These are phyloP conservation scores for Sarcophilus harrisii DNA, from an alignment of 2,797 vertebrate genomes.

Conservation along the genomic window DNA sequence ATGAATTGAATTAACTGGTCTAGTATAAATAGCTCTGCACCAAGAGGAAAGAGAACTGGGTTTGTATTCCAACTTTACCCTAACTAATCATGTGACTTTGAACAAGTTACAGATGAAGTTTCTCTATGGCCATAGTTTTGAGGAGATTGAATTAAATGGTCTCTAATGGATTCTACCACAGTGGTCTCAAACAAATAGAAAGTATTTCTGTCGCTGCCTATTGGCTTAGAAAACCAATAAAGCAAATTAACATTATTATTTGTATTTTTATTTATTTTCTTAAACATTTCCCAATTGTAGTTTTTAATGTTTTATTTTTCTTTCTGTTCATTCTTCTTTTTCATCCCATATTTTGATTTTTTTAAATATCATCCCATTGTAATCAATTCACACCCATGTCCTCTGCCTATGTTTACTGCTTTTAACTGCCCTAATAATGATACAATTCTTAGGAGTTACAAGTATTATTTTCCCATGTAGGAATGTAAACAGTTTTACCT, in stretches of 20 bases:
- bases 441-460: neutral
- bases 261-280: neutral
- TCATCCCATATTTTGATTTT: neutral
- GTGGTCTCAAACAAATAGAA: neutral
- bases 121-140: neutral
- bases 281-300: neutral
- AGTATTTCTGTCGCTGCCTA: neutral
- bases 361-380: neutral
- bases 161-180: neutral
- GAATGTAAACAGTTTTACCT: neutral
- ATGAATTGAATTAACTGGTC: conserved; percentile 52
- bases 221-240: neutral
- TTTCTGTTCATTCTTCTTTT: neutral
- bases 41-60: conserved; percentile 7
- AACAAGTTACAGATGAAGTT: neutral
- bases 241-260: neutral
- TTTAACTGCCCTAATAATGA: neutral
- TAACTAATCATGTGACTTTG: neutral
- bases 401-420: neutral
- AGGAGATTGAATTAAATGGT: conserved; percentile 1
- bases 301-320: neutral
- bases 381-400: neutral
- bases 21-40: conserved; percentile 37
- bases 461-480: neutral
- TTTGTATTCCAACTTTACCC: neutral